A percentile compares a stretch with the other conserved stretches of the same genome.
phyloP scores from a whole-genome alignment of 92 coral and sea anemone genomes.

The Actinostola sp. region DNA sequence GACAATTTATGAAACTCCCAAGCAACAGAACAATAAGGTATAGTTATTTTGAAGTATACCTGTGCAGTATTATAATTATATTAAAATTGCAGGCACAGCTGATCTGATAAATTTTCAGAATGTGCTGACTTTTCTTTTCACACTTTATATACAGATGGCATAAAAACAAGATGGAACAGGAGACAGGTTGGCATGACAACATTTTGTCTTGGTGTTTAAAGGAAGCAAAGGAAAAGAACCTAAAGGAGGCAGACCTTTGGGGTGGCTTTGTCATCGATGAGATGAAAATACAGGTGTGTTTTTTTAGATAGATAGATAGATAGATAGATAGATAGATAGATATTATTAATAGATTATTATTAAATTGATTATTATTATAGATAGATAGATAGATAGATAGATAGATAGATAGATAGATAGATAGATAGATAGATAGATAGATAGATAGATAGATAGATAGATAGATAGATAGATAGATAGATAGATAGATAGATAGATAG shows the following conservation, averaged over 20 bases:
- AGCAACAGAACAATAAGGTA: constrained; percentile 54
- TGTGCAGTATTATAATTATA: no score
- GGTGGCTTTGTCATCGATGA: constrained; percentile 47
- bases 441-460: no score
- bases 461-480: no score
- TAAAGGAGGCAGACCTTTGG: constrained; percentile 27
- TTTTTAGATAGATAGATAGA: no score
- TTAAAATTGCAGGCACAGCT: background rate
- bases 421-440: no score
- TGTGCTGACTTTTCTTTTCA: no score
- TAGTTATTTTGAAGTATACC: no score
- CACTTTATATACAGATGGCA: no score
- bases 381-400: no score
- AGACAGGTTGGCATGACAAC: constrained; percentile 39
- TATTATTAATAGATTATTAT: background rate
- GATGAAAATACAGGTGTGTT: constrained; percentile 41
- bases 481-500: no score
- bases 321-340: no score
- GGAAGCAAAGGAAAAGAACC: constrained; percentile 20
- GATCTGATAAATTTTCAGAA: background rate
- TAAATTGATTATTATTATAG: background rate
- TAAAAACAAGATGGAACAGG: constrained; percentile 32
- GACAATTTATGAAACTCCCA: constrained; percentile 35
- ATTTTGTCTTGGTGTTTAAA: constrained; percentile 25
- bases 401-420: no score